Conservation (phyloP, 2,888 invertebrate species). For the Lasius platythorax region DNA sequence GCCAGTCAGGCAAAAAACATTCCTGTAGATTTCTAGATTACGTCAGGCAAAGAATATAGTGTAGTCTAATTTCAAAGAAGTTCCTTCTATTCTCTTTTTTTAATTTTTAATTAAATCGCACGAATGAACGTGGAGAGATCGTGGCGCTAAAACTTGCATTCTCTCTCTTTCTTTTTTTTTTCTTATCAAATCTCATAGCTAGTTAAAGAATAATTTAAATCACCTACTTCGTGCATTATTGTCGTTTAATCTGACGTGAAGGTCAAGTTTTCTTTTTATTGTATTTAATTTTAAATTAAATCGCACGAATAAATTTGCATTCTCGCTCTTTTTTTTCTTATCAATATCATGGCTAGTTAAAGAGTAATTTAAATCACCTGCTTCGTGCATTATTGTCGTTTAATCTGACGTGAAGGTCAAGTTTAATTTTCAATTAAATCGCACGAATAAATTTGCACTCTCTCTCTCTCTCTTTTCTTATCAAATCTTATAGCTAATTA, state of each 20-base stretch:
- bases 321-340: too few species aligned
- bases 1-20: neutral
- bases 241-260: neutral
- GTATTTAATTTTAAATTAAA: neutral
- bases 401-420: too few species aligned
- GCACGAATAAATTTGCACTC: too few species aligned
- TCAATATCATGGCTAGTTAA: too few species aligned
- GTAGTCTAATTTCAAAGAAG: neutral
- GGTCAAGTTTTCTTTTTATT: neutral
- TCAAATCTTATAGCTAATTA: too few species aligned
- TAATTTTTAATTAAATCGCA: neutral
- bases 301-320: neutral
- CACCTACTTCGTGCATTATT: neutral
- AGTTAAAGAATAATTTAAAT: neutral
- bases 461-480: too few species aligned
- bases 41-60: too few species aligned
- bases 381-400: too few species aligned
- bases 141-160: neutral
- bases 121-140: neutral
- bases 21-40: neutral
- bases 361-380: too few species aligned
- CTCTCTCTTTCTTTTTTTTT: neutral
- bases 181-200: neutral
- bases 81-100: neutral
- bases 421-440: neutral